A percentile compares a stretch with the other conserved stretches of the same genome.
Evolutionary conservation across 1,140 invertebrate genomes (phyloP).

Genomic region (Drosophila takahashii): DNA sequence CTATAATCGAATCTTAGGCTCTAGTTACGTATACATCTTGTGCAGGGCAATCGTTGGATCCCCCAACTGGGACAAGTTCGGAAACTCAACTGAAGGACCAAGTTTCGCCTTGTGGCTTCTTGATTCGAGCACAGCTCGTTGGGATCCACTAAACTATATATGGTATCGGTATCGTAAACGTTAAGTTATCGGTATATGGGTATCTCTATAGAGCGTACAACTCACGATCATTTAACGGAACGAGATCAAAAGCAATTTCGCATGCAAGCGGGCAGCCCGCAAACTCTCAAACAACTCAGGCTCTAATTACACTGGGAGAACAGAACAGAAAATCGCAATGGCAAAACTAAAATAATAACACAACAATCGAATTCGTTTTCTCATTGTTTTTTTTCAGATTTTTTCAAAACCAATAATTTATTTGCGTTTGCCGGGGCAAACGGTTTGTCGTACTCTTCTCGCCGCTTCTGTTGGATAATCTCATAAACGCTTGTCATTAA

Average conservation of each 20-base stretch:
- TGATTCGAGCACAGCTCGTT: conserved; percentile 64
- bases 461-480: conserved; percentile 64
- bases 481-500: conserved; percentile 80
- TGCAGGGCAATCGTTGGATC: conserved; percentile 69
- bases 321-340: conserved; percentile 30
- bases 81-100: conserved; percentile 61
- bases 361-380: conserved; percentile 65
- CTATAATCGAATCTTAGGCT: conserved; percentile 69
- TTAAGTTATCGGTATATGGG: conserved; percentile 32
- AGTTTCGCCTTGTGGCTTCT: conserved; percentile 9
- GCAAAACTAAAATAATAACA: conserved; percentile 76
- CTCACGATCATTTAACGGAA: conserved; percentile 77
- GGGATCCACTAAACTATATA: conserved; percentile 52
- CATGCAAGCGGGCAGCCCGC: conserved; percentile 29
- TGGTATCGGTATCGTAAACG: conserved; percentile 48
- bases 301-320: conserved; percentile 43
- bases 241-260: conserved; percentile 77
- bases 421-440: conserved; percentile 63
- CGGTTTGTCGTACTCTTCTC: conserved; percentile 29
- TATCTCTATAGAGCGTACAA: conserved; percentile 40
- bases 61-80: conserved; percentile 40
- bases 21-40: conserved; percentile 84
- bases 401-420: conserved; percentile 83
- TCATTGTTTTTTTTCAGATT: conserved; percentile 63
- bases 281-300: conserved; percentile 31